These are phyloP conservation scores for Apotomis turbidana DNA, from an alignment of 2,888 invertebrate genomes.

Conservation along the genomic window DNA sequence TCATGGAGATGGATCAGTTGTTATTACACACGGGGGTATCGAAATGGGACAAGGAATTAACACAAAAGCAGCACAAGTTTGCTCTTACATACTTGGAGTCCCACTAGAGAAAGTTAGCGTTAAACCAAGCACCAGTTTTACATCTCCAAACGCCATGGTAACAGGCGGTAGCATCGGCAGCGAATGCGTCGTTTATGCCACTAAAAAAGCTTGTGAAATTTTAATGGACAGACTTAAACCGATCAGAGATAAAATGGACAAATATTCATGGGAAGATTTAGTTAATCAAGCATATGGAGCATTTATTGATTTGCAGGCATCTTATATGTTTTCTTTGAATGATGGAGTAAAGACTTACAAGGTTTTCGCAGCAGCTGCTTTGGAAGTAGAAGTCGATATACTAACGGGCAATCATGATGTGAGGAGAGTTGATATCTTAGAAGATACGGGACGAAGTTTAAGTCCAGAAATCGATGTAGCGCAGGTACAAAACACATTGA, in stretches of 20 bases:
- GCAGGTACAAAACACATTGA: constrained; percentile 70
- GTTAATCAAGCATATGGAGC: constrained; percentile 76
- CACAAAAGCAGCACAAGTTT: constrained; percentile 89
- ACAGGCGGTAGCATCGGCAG: constrained; percentile 86
- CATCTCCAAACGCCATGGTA: constrained; percentile 80
- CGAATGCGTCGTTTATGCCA: constrained; percentile 74
- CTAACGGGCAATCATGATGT: constrained; percentile 90
- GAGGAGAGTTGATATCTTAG: constrained; percentile 86
- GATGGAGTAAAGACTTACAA: constrained; percentile 76
- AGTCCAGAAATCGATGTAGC: constrained; percentile 89
- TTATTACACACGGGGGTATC: constrained; percentile 86
- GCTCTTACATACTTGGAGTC: constrained; percentile 87
- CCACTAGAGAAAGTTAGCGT: constrained; percentile 84
- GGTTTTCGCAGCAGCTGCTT: constrained; percentile 84
- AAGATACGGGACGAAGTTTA: constrained; percentile 88
- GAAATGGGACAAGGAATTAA: constrained; percentile 91
- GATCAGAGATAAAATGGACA: constrained; percentile 71
- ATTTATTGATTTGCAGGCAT: constrained; percentile 81
- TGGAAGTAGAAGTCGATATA: constrained; percentile 89
- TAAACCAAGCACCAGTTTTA: constrained; percentile 81
- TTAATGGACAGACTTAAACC: constrained; percentile 62
- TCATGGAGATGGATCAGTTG: constrained; percentile 86
- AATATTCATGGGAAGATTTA: constrained; percentile 83
- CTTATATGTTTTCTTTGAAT: constrained; percentile 73
- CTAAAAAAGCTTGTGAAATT: constrained; percentile 54